A percentile compares a stretch with the other conserved stretches of the same genome.
Evolutionary conservation across 2,888 invertebrate genomes (phyloP).

Genomic region (Rhopalosiphum nymphaeae): DNA sequence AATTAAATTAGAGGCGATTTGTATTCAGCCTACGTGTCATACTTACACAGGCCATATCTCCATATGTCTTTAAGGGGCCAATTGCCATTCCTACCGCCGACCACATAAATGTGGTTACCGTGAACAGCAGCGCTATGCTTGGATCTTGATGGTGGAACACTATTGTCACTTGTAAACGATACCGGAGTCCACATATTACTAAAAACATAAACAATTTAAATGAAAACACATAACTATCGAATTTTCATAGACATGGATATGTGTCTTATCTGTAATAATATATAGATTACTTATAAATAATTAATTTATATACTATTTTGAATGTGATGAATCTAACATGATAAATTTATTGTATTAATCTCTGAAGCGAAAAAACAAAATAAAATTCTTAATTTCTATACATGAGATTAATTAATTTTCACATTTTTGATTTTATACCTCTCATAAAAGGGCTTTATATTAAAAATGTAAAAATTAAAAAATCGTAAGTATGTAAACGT

Average conservation of each 20-base stretch:
- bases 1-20: constrained; percentile 55
- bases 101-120: constrained; percentile 83
- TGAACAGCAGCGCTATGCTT: constrained; percentile 87
- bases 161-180: constrained; percentile 73
- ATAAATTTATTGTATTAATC: neutral
- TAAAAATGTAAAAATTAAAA: neutral
- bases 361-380: neutral
- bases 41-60: constrained; percentile 82
- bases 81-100: constrained; percentile 87
- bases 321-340: no score
- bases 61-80: constrained; percentile 88
- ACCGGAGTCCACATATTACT: constrained; percentile 76
- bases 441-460: neutral
- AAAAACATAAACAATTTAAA: constrained; percentile 35
- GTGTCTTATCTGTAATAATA: neutral
- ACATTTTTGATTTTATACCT: neutral
- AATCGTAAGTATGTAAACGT: neutral
- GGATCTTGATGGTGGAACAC: constrained; percentile 79
- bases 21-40: constrained; percentile 55
- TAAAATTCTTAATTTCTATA: neutral
- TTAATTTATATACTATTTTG: no score
- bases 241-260: neutral
- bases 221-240: neutral
- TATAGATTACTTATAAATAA: no score
- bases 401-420: neutral